Percentiles rank a stretch among this genome's conserved stretches.
Evolutionary conservation across 1,140 invertebrate species (phyloP).

Genomic region (Vollenhovia emeryi): DNA sequence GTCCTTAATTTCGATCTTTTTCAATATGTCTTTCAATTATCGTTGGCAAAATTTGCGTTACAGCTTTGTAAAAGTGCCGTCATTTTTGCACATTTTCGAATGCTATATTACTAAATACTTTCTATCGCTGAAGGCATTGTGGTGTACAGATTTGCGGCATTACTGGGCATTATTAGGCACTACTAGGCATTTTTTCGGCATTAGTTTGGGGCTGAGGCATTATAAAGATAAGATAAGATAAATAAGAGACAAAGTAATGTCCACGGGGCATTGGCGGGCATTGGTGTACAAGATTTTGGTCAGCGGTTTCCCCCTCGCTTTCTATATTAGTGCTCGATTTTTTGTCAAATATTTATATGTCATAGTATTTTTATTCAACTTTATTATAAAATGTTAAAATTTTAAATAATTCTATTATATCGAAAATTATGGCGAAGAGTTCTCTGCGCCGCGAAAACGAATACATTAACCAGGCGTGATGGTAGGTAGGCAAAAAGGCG

Average conservation of each 20-base stretch:
- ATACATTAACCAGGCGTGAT: conserved; percentile 71
- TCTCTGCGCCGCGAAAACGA: conserved; percentile 72
- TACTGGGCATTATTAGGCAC: too few species aligned
- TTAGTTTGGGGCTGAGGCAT: too few species aligned
- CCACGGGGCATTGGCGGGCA: too few species aligned
- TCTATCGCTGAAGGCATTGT: too few species aligned
- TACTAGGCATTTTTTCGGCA: too few species aligned
- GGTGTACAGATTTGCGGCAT: too few species aligned
- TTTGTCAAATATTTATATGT: neutral
- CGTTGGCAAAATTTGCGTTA: neutral
- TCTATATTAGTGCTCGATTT: neutral
- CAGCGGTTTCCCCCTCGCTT: too few species aligned
- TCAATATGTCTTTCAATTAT: neutral
- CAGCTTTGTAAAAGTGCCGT: neutral
- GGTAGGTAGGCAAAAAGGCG: conserved; percentile 70
- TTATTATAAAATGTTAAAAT: neutral
- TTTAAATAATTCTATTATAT: conserved; percentile 57
- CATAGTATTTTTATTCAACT: neutral
- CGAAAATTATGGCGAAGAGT: conserved; percentile 64
- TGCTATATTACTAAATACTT: neutral
- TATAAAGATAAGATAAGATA: too few species aligned
- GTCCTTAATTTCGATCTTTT: too few species aligned
- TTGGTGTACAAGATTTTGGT: too few species aligned
- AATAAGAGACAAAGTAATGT: too few species aligned
- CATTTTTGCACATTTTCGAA: neutral